A percentile compares a stretch with the other conserved stretches of the same genome.
These are phyloP conservation scores for Trachymyrmex septentrionalis DNA, from an alignment of 1,140 invertebrate species.

Conservation along the genomic window DNA sequence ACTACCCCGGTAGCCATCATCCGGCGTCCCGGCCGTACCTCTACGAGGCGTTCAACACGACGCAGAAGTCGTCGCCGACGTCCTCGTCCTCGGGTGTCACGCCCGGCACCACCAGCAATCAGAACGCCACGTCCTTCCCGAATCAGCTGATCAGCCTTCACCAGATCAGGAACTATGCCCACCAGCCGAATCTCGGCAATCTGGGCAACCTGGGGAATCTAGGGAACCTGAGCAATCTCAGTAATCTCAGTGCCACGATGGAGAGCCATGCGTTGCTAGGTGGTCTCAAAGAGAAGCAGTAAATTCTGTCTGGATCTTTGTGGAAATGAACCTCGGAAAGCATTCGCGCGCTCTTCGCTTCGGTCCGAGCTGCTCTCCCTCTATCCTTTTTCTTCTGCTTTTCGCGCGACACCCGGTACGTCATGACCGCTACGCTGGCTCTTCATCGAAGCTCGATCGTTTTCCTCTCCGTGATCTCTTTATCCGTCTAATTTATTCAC, in stretches of 20 bases:
- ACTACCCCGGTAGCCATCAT: slow-evolving; percentile 87
- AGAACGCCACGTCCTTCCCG: slow-evolving; percentile 92
- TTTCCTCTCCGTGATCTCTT: slow-evolving; percentile 56
- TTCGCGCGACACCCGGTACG: slow-evolving; percentile 31
- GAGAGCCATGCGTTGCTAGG: slow-evolving; percentile 83
- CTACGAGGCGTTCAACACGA: slow-evolving; percentile 96
- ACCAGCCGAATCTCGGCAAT: slow-evolving; percentile 91
- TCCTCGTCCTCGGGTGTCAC: slow-evolving; percentile 80
- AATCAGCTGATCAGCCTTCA: slow-evolving; percentile 98
- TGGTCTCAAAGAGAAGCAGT: slow-evolving; percentile 85
- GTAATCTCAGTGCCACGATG: slow-evolving; percentile 84
- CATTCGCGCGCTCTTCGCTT: slow-evolving; percentile 40
- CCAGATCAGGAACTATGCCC: slow-evolving; percentile 98
- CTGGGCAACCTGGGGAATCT: slow-evolving; percentile 84
- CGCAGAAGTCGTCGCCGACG: slow-evolving; percentile 84
- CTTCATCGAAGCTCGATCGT: slow-evolving; percentile 41
- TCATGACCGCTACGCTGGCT: slow-evolving; percentile 43
- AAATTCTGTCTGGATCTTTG: slow-evolving; percentile 75
- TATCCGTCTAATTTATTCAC: slow-evolving; percentile 31
- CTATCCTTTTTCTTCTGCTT: slow-evolving; percentile 62
- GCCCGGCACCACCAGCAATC: slow-evolving; percentile 81
- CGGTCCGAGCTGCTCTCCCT: not conserved
- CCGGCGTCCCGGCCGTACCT: slow-evolving; percentile 93
- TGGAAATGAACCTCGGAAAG: slow-evolving; percentile 62
- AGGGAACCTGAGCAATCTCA: slow-evolving; percentile 83